A percentile compares a stretch with the other conserved stretches of the same genome.
Evolutionary conservation across 2,113 vertebrate species (phyloP).

Genomic region (Sapajus apella): DNA sequence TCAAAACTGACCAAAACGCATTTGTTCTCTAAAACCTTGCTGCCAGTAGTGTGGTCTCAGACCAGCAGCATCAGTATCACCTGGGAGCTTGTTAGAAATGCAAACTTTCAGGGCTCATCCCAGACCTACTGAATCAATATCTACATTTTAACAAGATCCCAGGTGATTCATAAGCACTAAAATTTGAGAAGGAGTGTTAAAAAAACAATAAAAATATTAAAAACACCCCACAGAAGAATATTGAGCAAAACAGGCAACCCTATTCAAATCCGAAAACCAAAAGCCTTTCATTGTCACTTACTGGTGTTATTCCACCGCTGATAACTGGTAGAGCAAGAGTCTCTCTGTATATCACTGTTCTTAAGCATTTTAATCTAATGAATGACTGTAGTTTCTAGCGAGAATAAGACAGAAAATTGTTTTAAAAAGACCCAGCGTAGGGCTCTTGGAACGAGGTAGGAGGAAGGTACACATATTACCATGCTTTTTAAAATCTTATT

Average conservation of each 20-base stretch:
- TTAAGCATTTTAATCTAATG: neutral
- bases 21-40: slow-evolving; percentile 54
- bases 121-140: neutral
- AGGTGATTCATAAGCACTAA: neutral
- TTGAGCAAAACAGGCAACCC: neutral
- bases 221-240: neutral
- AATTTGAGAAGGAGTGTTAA: neutral
- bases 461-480: neutral
- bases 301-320: neutral
- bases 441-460: neutral
- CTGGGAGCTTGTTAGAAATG: slow-evolving; percentile 5
- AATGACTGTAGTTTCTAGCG: neutral
- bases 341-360: neutral
- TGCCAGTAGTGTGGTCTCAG: neutral
- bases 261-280: slow-evolving; percentile 32
- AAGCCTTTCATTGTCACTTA: neutral
- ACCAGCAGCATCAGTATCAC: neutral
- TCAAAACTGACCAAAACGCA: slow-evolving; percentile 48
- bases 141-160: slow-evolving; percentile 44
- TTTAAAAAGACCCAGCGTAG: neutral
- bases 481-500: neutral
- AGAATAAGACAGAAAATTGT: slow-evolving; percentile 21
- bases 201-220: neutral
- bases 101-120: neutral
- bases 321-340: neutral